phyloP scores from a whole-genome alignment of 2,113 vertebrate genomes.

The Prunella fulvescens region DNA sequence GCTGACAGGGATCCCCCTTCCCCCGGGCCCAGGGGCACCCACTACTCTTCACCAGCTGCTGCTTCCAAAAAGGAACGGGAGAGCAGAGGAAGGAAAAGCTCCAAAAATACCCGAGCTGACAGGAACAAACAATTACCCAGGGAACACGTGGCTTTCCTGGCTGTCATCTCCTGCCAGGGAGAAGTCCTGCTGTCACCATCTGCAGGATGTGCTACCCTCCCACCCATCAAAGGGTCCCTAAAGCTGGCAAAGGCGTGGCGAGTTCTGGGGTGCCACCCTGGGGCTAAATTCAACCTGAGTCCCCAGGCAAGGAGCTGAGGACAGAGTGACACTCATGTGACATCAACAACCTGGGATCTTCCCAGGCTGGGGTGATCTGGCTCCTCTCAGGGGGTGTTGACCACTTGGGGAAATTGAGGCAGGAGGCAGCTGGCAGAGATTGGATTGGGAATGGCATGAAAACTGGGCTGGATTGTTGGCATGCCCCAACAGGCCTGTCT shows the following conservation, averaged over 20 bases:
- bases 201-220: background rate
- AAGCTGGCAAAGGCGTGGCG: rapidly evolving
- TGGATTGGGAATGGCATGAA: background rate
- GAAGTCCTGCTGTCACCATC: background rate
- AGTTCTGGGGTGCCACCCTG: background rate
- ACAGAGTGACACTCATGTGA: background rate
- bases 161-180: background rate
- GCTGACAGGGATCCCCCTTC: background rate
- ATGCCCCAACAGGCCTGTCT: background rate
- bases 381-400: background rate
- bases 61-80: background rate
- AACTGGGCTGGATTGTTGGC: background rate
- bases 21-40: background rate
- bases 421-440: background rate
- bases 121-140: slow-evolving; percentile 18
- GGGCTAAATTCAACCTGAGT: background rate
- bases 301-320: background rate
- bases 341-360: background rate
- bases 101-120: slow-evolving; percentile 9
- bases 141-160: slow-evolving; percentile 17
- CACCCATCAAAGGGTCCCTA: background rate
- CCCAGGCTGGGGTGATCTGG: background rate
- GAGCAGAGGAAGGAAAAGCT: slow-evolving; percentile 6
- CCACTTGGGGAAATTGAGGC: background rate
- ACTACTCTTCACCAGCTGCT: background rate